A percentile compares a stretch with the other conserved stretches of the same genome.
These are phyloP conservation scores for Drosophila saltans DNA, from an alignment of 1,140 invertebrate genomes.

Conservation along the genomic window DNA sequence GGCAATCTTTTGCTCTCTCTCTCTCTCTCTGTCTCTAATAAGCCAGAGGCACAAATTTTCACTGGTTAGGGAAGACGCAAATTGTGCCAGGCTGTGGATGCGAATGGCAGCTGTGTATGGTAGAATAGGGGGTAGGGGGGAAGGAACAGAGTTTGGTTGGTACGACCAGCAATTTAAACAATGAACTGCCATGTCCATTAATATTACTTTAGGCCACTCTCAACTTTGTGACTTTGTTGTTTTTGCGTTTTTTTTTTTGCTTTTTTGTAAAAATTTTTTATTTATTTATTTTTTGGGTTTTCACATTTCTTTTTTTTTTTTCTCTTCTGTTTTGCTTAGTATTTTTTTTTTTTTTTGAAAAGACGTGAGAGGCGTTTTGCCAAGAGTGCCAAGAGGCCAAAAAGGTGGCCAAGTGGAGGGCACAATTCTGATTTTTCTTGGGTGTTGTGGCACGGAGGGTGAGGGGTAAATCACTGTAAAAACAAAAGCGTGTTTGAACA, in stretches of 20 bases:
- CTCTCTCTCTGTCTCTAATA: constrained; percentile 38
- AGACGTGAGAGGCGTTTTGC: constrained; percentile 3
- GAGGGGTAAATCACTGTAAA: constrained; percentile 4
- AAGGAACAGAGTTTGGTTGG: background rate
- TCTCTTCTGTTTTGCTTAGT: background rate
- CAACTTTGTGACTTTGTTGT: constrained; percentile 65
- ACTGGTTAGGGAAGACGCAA: constrained; percentile 10
- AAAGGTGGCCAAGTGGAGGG: constrained; percentile 2
- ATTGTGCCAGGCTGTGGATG: background rate
- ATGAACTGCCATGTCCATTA: constrained; percentile 77
- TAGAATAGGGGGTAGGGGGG: background rate
- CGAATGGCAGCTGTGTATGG: constrained; percentile 6
- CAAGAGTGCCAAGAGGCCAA: constrained; percentile 8
- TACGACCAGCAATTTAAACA: constrained; percentile 66
- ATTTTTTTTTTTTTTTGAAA: constrained; percentile 2
- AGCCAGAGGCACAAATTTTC: constrained; percentile 40
- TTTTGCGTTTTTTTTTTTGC: constrained; percentile 28
- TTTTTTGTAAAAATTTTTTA: constrained; percentile 8
- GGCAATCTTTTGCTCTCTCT: constrained; percentile 49
- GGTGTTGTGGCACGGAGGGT: background rate
- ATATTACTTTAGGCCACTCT: constrained; percentile 73
- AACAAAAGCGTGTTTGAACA: constrained; percentile 10
- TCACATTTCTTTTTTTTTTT: constrained; percentile 25
- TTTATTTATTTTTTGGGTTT: constrained; percentile 16
- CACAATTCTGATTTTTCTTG: constrained; percentile 3